Base-by-base conservation (phyloP, 2,113 vertebrate genomes). In the Strix aluco region DNA sequence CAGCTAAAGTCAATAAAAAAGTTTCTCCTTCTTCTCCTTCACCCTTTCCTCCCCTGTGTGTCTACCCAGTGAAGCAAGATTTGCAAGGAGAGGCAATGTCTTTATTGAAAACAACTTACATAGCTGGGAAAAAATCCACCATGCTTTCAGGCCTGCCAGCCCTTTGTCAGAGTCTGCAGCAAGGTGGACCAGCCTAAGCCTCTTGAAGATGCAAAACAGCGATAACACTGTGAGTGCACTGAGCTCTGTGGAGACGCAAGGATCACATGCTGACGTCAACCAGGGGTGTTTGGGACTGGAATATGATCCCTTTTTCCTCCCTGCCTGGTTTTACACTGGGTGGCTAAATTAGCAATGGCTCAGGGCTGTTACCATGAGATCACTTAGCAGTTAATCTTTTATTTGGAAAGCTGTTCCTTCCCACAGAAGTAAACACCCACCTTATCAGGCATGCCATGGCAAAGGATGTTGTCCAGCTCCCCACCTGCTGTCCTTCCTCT, bases 321-420 rank as follows among this genome's bases (percentile, higher is more conserved):
- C 83, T 91, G 36, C 29, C n/a, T 86, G 20, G 22, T 88, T 95
- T 96, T 82, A 88, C 3, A 8, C 19, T 49, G 46, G 46, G 58
- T 59, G 30, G 59, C n/a, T 95, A 77, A 91, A 90, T 36, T 85
- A 86, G 54, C 57, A 79, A 25, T 54, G 47, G 54, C 58, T 87
- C 70, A 38, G 34, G 62, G 62, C 62, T 85, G 71, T 81, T 81
- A 81, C 91, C 55, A 32, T 88, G 73, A 94, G 75, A 87, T 95
- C 63, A 70, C 58, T 72, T 59, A 81, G 90, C 42, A 73, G 52
- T 75, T 96, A 92, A 94, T 96, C 95, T 96, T 96, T 90, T 96
- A 83, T 97, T 97, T 96, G 88, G 66, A 97, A 92, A 89, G 63
- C 74, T 95, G 59, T 90, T 95, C 86, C 93, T 97, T 94, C 92